Conservation (phyloP, 1,140 invertebrate species). For the Aricia agestis region DNA sequence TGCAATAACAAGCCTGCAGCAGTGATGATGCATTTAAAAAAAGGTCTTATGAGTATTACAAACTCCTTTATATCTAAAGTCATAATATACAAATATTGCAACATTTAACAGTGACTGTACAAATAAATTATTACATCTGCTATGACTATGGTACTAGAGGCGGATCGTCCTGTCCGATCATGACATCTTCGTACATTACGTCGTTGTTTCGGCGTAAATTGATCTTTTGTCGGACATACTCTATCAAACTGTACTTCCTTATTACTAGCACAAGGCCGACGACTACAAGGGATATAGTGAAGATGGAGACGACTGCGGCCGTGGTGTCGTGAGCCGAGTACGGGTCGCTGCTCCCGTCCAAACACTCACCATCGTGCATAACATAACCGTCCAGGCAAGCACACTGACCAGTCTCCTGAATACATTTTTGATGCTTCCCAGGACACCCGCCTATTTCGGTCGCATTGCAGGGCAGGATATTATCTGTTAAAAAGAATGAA, state of each 20-base stretch:
- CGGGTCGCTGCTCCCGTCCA: constrained; percentile 29
- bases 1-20: not conserved
- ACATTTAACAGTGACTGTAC: constrained; percentile 21
- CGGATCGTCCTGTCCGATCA: constrained; percentile 74
- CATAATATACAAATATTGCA: constrained; percentile 12
- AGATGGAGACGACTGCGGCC: constrained; percentile 53
- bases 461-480: constrained; percentile 66
- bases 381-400: constrained; percentile 49
- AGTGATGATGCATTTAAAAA: not conserved
- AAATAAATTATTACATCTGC: constrained; percentile 21
- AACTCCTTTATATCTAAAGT: not conserved
- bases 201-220: constrained; percentile 59
- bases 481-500: constrained; percentile 71
- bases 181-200: constrained; percentile 73
- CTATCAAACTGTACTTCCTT: constrained; percentile 68
- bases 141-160: constrained; percentile 58
- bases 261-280: constrained; percentile 62
- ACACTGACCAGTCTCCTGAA: constrained; percentile 40
- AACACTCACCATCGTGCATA: constrained; percentile 43
- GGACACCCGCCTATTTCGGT: constrained; percentile 40
- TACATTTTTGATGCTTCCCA: constrained; percentile 50
- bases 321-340: constrained; percentile 42
- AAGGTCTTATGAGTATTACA: not conserved
- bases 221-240: constrained; percentile 65
- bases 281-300: constrained; percentile 58